phyloP scores from a whole-genome alignment of 2,113 vertebrate species.

The Garra rufa region DNA sequence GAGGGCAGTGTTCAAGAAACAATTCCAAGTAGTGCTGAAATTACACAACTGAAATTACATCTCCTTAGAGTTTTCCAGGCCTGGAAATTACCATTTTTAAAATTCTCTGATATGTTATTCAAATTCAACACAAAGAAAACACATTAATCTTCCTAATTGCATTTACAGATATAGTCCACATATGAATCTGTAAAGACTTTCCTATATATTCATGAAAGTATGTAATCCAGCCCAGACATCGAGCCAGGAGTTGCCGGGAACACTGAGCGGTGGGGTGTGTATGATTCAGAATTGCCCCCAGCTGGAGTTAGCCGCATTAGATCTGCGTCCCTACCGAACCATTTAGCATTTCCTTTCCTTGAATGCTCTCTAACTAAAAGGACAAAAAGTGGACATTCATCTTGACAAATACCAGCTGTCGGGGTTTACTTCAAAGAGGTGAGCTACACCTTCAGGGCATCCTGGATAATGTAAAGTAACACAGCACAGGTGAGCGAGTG shows the following conservation, averaged over 20 bases:
- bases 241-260: neutral
- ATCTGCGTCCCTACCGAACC: slow-evolving; percentile 57
- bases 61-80: neutral
- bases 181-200: neutral
- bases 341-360: slow-evolving; percentile 66
- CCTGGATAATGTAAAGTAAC: slow-evolving; percentile 63
- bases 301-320: slow-evolving; percentile 57
- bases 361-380: slow-evolving; percentile 57
- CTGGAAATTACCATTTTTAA: neutral
- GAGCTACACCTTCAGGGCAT: slow-evolving; percentile 64
- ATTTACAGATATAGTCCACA: neutral
- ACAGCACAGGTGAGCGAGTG: slow-evolving; percentile 64
- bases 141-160: neutral
- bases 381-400: slow-evolving; percentile 59
- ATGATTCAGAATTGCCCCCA: slow-evolving; percentile 55
- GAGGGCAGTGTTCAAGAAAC: neutral
- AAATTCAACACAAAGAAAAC: neutral
- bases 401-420: slow-evolving; percentile 75
- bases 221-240: slow-evolving; percentile 12
- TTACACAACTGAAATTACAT: neutral
- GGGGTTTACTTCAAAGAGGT: slow-evolving; percentile 65
- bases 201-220: neutral
- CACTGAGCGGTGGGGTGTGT: slow-evolving; percentile 23
- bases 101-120: neutral
- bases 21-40: neutral